Evolutionary conservation across 2,888 invertebrate species (phyloP).

Genomic region (Xanthia icteritia): DNA sequence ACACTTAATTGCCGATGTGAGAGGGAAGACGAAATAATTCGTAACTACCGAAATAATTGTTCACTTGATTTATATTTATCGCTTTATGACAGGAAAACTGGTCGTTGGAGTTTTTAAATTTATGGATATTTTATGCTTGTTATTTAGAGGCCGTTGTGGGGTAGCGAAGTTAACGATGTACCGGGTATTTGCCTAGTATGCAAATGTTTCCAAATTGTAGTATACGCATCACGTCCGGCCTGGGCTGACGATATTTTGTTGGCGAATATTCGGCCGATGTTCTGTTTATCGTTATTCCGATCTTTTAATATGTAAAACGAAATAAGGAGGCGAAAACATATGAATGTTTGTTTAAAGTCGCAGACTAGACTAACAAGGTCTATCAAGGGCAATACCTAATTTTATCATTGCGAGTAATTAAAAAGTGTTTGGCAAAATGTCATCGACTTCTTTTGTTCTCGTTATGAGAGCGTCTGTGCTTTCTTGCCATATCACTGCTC

Average conservation of each 20-base stretch:
- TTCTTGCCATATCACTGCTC: slow-evolving; percentile 5
- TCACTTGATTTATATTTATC: slow-evolving; percentile 80
- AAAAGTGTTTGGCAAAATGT: neutral
- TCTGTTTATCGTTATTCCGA: slow-evolving; percentile 58
- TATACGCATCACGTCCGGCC: slow-evolving; percentile 61
- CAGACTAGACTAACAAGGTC: slow-evolving; percentile 26
- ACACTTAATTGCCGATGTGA: slow-evolving; percentile 79
- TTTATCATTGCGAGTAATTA: slow-evolving; percentile 27
- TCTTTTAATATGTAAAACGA: slow-evolving; percentile 54
- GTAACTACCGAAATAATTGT: slow-evolving; percentile 77
- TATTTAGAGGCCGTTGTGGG: slow-evolving; percentile 69
- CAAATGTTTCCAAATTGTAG: slow-evolving; percentile 68
- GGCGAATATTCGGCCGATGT: slow-evolving; percentile 42
- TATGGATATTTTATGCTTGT: slow-evolving; percentile 77
- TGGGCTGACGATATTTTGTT: slow-evolving; percentile 56
- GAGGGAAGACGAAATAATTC: slow-evolving; percentile 81
- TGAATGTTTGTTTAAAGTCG: slow-evolving; percentile 35
- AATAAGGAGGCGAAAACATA: slow-evolving; percentile 35
- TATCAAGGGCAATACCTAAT: too few species aligned
- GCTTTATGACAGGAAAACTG: slow-evolving; percentile 78
- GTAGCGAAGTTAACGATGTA: slow-evolving; percentile 65
- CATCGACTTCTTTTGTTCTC: slow-evolving; percentile 23
- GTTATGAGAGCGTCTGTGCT: neutral
- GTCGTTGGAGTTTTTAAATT: slow-evolving; percentile 79
- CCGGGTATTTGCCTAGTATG: slow-evolving; percentile 67